phyloP scores from a whole-genome alignment of 2,797 vertebrate species.

The Eurystomus glaucurus region DNA sequence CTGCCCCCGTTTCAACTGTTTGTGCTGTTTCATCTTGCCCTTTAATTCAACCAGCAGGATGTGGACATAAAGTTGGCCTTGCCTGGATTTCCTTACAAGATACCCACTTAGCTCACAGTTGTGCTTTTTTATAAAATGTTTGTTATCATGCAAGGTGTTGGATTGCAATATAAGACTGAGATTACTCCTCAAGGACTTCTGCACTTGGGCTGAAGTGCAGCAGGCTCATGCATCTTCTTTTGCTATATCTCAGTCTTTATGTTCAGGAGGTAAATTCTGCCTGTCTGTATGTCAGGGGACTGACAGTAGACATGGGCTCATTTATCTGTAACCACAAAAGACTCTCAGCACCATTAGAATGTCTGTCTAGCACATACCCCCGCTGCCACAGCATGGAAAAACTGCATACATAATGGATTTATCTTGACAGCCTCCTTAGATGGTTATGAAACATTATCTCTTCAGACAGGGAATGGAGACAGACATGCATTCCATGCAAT shows the following conservation, averaged over 20 bases:
- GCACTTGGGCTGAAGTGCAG: not conserved
- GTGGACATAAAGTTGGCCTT: not conserved
- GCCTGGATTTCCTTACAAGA: not conserved
- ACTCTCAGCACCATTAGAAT: not conserved
- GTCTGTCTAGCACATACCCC: accelerated
- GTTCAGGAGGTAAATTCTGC: not conserved
- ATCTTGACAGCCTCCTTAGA: not conserved
- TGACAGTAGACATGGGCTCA: accelerated
- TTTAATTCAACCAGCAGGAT: not conserved
- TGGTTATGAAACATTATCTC: not conserved
- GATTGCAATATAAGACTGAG: not conserved
- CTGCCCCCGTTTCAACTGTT: no score
- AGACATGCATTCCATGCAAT: not conserved
- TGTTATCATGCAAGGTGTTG: not conserved
- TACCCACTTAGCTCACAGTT: not conserved
- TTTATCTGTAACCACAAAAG: not conserved
- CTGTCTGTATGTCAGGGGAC: not conserved
- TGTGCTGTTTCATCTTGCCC: no score
- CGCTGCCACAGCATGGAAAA: not conserved
- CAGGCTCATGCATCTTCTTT: not conserved
- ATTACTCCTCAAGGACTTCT: not conserved
- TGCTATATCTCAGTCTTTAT: not conserved
- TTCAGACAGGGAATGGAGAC: not conserved
- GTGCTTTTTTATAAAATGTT: not conserved
- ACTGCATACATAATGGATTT: not conserved